phyloP scores from a whole-genome alignment of 2,797 vertebrate genomes.

The Potorous gilbertii region DNA sequence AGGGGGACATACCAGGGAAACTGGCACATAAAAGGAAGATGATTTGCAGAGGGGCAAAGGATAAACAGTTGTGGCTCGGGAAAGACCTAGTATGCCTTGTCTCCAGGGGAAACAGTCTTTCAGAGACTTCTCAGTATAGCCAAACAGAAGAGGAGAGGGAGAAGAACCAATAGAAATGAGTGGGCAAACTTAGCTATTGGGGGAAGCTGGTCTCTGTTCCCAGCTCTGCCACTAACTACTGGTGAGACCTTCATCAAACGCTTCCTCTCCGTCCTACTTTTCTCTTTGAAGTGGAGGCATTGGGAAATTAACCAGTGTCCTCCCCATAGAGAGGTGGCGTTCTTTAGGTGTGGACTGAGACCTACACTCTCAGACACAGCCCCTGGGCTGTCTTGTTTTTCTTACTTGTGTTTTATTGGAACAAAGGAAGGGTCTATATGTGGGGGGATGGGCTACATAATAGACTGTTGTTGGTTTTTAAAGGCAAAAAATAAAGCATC shows the following conservation, averaged over 20 bases:
- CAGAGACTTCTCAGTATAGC: neutral
- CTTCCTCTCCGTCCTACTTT: neutral
- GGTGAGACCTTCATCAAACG: neutral
- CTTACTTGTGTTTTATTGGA: neutral
- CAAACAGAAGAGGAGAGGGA: neutral
- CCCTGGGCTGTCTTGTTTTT: neutral
- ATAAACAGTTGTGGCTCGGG: neutral
- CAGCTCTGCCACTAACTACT: neutral
- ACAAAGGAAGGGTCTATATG: neutral
- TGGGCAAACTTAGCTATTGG: neutral
- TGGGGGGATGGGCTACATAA: neutral
- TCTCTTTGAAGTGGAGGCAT: neutral
- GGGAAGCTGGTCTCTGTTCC: neutral
- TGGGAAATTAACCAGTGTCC: neutral
- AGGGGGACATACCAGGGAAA: neutral
- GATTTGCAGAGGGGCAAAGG: neutral
- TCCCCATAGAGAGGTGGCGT: neutral
- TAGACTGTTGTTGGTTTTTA: neutral
- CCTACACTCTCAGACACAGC: neutral
- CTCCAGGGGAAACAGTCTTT: neutral
- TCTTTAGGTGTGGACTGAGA: neutral
- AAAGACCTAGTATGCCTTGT: neutral
- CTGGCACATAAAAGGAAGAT: neutral
- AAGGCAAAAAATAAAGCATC: neutral
- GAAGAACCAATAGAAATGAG: neutral